Base-by-base conservation (phyloP, 2,797 vertebrate species). In the Gallirallus australis region DNA sequence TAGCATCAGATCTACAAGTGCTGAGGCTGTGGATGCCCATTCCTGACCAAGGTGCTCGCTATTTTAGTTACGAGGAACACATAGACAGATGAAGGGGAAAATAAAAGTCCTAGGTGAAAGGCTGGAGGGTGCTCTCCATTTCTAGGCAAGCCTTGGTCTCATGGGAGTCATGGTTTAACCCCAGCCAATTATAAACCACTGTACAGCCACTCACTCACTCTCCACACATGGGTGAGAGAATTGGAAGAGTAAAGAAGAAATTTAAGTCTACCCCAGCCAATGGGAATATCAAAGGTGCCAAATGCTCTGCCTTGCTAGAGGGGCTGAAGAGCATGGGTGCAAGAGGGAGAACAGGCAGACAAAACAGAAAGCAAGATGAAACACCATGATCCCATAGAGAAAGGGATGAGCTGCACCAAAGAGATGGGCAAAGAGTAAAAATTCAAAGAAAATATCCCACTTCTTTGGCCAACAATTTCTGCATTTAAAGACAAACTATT, bases 21-120 rank as follows among this genome's bases (percentile, higher is more conserved):
- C 31, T 53, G 50, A 61, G 50, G 16, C 23, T 23, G 1, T 40
- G 15, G 18, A 5, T 15, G 31, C 4, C 59, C 23, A 2, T 15
- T 83, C 12, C 18, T 40, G 31, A 65, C 3, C 6, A 54, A 59
- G 27, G 31, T 12, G 5, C 1, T 57, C 45, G 3, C 2, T 70
- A 47, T 54, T 7, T 40, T 53, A 37, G 5, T 23, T 80, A 9
- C 16, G 3, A 6, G 35, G 7, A 50, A 30, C 5, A 71, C 5
- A 31, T 0, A n/a, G 15, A 31, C 6, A 53, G 9, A 35, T 21
- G 31, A 64, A 72, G 5, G 3, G 13, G 2, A 33, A 5, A 66
- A 4, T 20, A n/a, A 33, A 73, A 68, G 4, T 10, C 42, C 45
- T 31, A 80, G 18, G 27, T 47, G 14, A 27, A 63, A 85, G 42